These are phyloP conservation scores for Hassar affinis DNA, from an alignment of 2,113 vertebrate species.

Conservation along the genomic window DNA sequence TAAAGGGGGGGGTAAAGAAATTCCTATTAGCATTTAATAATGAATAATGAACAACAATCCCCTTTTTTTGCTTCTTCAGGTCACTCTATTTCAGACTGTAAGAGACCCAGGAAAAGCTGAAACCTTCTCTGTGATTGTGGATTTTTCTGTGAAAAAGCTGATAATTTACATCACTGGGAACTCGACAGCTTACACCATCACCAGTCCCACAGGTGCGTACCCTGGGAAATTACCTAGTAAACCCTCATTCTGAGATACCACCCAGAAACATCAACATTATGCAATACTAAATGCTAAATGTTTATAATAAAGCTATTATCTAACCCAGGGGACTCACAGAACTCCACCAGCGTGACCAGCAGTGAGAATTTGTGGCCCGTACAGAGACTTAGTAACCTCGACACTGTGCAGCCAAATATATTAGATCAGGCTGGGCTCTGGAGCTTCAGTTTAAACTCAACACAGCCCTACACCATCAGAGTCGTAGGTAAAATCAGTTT, in stretches of 20 bases:
- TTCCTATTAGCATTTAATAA: too few species aligned
- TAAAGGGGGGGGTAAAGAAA: too few species aligned
- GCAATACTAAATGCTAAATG: too few species aligned
- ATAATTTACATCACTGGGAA: constrained; percentile 67
- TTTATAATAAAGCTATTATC: background rate
- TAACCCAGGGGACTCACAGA: constrained; percentile 61
- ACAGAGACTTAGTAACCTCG: constrained; percentile 60
- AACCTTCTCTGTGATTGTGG: constrained; percentile 60
- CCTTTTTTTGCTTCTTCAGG: constrained; percentile 52
- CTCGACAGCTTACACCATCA: constrained; percentile 59
- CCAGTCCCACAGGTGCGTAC: constrained; percentile 61
- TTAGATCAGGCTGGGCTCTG: constrained; percentile 62
- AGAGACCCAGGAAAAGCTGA: constrained; percentile 56
- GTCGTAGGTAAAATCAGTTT: constrained; percentile 59
- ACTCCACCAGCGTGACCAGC: too few species aligned
- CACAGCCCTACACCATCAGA: constrained; percentile 62
- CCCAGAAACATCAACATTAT: background rate
- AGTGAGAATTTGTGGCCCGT: too few species aligned
- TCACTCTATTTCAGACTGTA: constrained; percentile 64
- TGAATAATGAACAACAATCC: background rate
- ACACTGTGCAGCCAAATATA: constrained; percentile 51
- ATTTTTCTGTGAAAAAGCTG: constrained; percentile 63
- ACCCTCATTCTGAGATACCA: background rate
- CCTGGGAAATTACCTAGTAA: background rate
- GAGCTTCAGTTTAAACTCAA: constrained; percentile 60